phyloP scores from a whole-genome alignment of 1,140 invertebrate species.

The Centruroides sculpturatus region DNA sequence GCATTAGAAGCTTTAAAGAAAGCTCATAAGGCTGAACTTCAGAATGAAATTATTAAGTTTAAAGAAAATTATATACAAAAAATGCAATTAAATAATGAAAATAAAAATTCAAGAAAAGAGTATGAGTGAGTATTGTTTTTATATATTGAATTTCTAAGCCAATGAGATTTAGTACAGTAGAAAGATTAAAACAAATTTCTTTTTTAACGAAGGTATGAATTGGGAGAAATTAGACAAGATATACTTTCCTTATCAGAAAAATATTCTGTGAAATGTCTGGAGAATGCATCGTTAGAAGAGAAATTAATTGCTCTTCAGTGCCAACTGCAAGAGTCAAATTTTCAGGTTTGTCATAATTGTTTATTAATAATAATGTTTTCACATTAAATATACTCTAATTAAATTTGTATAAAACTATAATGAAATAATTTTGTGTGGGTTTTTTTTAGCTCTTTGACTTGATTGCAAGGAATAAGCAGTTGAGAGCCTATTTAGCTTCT shows the following conservation, averaged over 20 bases:
- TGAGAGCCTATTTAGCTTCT: slow-evolving; percentile 52
- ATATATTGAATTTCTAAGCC: too few relatives aligned
- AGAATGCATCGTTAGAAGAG: slow-evolving; percentile 71
- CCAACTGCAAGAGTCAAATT: slow-evolving; percentile 60
- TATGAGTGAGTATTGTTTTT: slow-evolving; percentile 35
- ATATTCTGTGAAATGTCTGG: slow-evolving; percentile 80
- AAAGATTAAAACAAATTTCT: background rate
- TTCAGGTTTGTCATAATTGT: slow-evolving; percentile 31
- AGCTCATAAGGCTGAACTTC: slow-evolving; percentile 79
- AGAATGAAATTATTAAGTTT: slow-evolving; percentile 70
- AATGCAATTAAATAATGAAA: slow-evolving; percentile 44
- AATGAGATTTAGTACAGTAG: too few relatives aligned
- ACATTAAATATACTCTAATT: background rate
- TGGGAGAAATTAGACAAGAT: slow-evolving; percentile 68
- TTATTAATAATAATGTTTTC: background rate
- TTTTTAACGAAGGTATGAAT: slow-evolving; percentile 46
- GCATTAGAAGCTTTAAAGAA: slow-evolving; percentile 84
- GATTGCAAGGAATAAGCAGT: slow-evolving; percentile 49
- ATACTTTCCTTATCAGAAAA: slow-evolving; percentile 75
- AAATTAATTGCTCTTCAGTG: slow-evolving; percentile 57
- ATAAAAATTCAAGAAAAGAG: slow-evolving; percentile 38
- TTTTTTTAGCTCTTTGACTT: slow-evolving; percentile 20
- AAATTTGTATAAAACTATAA: background rate
- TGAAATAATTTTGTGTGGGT: background rate
- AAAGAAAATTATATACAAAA: slow-evolving; percentile 62